Evolutionary conservation across 2,797 vertebrate species (phyloP).

Genomic region (Sphaeramia orbicularis): DNA sequence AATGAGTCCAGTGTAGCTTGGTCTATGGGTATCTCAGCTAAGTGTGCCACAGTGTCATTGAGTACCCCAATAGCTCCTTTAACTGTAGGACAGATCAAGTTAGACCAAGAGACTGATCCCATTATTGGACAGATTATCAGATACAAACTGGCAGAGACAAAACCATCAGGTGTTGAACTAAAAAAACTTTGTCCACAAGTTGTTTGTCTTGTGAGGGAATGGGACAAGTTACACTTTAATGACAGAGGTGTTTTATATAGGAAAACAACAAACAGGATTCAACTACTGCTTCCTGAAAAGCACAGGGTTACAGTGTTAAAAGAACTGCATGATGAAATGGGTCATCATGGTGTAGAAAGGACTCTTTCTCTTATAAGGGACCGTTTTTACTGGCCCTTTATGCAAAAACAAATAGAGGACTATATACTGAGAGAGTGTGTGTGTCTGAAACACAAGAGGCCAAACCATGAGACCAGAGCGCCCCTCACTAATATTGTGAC

Average conservation of each 20-base stretch:
- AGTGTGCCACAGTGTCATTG: no score
- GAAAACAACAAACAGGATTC: slow-evolving; percentile 5
- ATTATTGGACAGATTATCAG: no score
- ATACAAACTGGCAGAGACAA: not conserved
- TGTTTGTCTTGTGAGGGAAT: not conserved
- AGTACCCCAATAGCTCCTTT: no score
- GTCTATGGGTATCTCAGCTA: slow-evolving; percentile 19
- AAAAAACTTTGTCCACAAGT: not conserved
- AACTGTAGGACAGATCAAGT: no score
- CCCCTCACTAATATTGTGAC: not conserved
- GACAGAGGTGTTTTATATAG: not conserved
- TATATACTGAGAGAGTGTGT: not conserved
- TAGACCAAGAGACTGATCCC: no score
- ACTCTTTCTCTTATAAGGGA: not conserved
- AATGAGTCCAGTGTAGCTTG: not conserved
- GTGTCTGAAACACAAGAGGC: slow-evolving; percentile 18
- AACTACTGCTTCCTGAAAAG: slow-evolving; percentile 8
- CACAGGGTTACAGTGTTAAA: not conserved
- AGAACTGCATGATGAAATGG: slow-evolving; percentile 8
- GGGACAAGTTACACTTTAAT: not conserved
- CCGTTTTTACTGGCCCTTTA: no score
- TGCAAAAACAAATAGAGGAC: slow-evolving; percentile 15
- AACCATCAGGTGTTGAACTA: not conserved
- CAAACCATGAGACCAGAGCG: not conserved
- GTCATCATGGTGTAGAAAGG: not conserved